Evolutionary conservation across 2,797 vertebrate species (phyloP).

Genomic region (Gastrophryne carolinensis): DNA sequence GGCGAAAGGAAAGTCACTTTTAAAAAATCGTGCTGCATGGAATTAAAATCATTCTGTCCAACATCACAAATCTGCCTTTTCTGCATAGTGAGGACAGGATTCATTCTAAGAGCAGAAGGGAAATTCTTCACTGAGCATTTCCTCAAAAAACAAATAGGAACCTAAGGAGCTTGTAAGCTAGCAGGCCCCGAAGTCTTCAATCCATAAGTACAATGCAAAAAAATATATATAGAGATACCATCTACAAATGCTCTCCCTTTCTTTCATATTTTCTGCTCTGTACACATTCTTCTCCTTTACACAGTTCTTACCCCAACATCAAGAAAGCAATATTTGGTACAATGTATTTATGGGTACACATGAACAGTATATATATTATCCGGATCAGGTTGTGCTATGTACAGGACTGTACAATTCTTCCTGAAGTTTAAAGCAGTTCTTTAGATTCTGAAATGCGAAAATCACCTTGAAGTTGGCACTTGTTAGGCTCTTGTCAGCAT

Average conservation of each 20-base stretch:
- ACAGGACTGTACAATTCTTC: conserved; percentile 99
- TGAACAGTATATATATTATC: conserved; percentile 98
- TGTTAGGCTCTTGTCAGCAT: conserved; percentile 89
- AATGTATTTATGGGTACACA: conserved; percentile 90
- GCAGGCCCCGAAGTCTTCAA: conserved; percentile 69
- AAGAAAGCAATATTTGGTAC: conserved; percentile 93
- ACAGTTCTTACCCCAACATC: conserved; percentile 81
- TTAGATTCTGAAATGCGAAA: conserved; percentile 89
- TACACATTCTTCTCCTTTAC: conserved; percentile 70
- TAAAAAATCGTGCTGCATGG: conserved; percentile 40
- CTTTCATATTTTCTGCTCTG: conserved; percentile 59
- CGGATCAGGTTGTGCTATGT: conserved; percentile 98
- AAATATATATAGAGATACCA: too few relatives aligned
- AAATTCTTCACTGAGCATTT: conserved; percentile 17
- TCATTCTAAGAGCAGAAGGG: conserved; percentile 1
- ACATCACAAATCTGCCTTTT: conserved; percentile 22
- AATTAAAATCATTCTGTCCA: conserved; percentile 17
- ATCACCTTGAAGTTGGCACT: conserved; percentile 90
- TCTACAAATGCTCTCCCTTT: conserved; percentile 70
- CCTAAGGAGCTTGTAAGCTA: conserved; percentile 63
- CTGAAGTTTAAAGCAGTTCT: conserved; percentile 99
- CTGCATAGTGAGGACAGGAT: conserved; percentile 42
- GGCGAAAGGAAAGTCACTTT: not conserved
- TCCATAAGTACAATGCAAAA: too few relatives aligned
- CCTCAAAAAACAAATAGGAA: conserved; percentile 6